Evolutionary conservation across 1,140 invertebrate genomes (phyloP).

Genomic region (Nasonia longicornis): DNA sequence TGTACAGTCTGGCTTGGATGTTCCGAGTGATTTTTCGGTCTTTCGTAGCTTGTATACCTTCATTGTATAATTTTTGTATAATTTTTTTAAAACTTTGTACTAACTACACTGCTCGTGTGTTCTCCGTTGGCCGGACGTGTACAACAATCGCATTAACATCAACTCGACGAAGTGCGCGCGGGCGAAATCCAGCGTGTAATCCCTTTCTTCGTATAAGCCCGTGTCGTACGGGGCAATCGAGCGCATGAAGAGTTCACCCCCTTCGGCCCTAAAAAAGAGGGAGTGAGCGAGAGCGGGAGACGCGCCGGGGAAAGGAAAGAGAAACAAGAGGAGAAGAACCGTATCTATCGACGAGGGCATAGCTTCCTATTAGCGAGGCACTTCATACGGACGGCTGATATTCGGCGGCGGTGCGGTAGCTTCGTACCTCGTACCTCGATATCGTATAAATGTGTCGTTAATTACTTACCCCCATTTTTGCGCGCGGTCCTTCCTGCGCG

Average conservation of each 20-base stretch:
- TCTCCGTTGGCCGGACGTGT: not conserved
- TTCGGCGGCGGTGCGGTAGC: constrained; percentile 16
- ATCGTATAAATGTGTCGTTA: constrained; percentile 69
- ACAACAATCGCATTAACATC: constrained; percentile 17
- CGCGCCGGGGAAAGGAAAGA: constrained; percentile 20
- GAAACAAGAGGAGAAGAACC: constrained; percentile 35
- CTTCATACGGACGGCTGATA: constrained; percentile 60
- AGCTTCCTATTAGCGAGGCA: constrained; percentile 63
- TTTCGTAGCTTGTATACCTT: not conserved
- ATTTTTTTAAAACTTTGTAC: not conserved
- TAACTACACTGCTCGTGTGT: not conserved
- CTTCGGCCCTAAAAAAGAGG: not conserved
- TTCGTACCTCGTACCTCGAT: constrained; percentile 48
- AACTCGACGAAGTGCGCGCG: constrained; percentile 35
- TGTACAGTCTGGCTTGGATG: constrained; percentile 40
- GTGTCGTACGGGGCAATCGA: not conserved
- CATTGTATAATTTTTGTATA: not conserved
- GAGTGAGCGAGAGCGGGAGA: not conserved
- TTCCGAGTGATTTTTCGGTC: constrained; percentile 2
- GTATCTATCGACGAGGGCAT: constrained; percentile 62
- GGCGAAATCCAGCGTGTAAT: constrained; percentile 24
- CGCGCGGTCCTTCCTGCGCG: constrained; percentile 41
- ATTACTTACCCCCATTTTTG: constrained; percentile 62
- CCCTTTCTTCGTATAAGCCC: constrained; percentile 14
- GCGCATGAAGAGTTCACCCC: constrained; percentile 31